These are phyloP conservation scores for Tetranychus piercei DNA, from an alignment of 2,888 invertebrate genomes.

Conservation along the genomic window DNA sequence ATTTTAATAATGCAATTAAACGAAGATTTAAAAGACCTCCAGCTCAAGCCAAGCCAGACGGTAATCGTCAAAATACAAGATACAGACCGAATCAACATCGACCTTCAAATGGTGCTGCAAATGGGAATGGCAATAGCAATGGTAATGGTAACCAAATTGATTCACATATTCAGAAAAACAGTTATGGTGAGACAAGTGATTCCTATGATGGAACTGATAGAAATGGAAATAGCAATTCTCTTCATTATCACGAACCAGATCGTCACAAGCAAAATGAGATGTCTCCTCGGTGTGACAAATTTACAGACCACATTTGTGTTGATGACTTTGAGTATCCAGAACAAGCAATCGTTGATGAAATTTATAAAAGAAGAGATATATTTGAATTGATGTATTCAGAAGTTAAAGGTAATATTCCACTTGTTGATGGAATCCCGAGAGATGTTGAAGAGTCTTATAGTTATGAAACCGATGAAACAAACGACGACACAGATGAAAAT, in stretches of 20 bases:
- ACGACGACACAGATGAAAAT: conserved; percentile 9
- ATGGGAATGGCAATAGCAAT: not conserved
- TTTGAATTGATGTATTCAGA: conserved; percentile 52
- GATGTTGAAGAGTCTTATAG: conserved; percentile 37
- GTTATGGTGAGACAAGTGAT: not conserved
- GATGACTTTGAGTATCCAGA: conserved; percentile 52
- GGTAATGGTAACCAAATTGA: not conserved
- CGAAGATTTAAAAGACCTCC: not conserved
- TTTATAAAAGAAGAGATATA: conserved; percentile 41
- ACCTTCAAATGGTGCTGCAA: not conserved
- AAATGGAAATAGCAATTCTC: not conserved
- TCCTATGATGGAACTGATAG: not conserved
- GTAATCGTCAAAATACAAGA: not conserved
- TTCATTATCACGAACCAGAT: not conserved
- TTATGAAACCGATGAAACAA: conserved; percentile 28
- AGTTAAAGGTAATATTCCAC: conserved; percentile 43
- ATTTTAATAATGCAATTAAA: conserved; percentile 3
- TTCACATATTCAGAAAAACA: not conserved
- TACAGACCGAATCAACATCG: not conserved
- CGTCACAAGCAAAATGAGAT: conserved; percentile 5
- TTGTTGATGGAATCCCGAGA: conserved; percentile 42
- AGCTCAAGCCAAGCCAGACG: not conserved
- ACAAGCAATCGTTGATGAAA: conserved; percentile 31
- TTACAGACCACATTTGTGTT: conserved; percentile 41
- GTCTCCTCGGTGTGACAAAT: conserved; percentile 27